phyloP scores from a whole-genome alignment of 2,888 invertebrate genomes.

The Penaeus monodon region DNA sequence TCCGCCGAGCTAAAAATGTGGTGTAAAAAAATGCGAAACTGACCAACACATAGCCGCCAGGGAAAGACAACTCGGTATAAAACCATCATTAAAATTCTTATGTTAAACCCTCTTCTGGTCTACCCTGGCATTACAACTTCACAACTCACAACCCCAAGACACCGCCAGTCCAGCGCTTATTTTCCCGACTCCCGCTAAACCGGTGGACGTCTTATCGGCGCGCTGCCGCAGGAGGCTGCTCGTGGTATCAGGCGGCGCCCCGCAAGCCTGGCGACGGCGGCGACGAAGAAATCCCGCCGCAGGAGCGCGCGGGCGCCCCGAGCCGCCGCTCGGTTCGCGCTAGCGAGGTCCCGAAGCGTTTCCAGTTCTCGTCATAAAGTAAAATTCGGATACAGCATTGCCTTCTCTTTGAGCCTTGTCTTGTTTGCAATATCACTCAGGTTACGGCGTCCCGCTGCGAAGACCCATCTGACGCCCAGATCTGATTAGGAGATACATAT shows the following conservation, averaged over 20 bases:
- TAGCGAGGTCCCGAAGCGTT: slow-evolving; percentile 24
- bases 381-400: slow-evolving; percentile 16
- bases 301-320: no score
- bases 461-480: not conserved
- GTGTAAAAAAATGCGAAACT: slow-evolving; percentile 57
- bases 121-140: slow-evolving; percentile 53
- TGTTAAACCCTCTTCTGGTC: slow-evolving; percentile 50
- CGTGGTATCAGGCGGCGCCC: not conserved
- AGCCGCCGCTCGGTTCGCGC: no score
- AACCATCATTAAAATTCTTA: slow-evolving; percentile 58
- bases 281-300: slow-evolving; percentile 5
- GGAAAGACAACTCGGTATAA: slow-evolving; percentile 50
- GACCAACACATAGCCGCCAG: slow-evolving; percentile 46
- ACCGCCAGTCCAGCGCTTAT: slow-evolving; percentile 27
- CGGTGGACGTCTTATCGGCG: not conserved
- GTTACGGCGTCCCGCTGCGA: no score
- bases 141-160: slow-evolving; percentile 47
- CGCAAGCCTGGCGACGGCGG: not conserved
- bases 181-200: slow-evolving; percentile 35
- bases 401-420: slow-evolving; percentile 8
- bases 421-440: no score
- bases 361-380: slow-evolving; percentile 19
- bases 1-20: slow-evolving; percentile 38
- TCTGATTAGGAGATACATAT: not conserved
- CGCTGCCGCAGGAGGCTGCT: slow-evolving; percentile 5